A percentile compares a stretch with the other conserved stretches of the same genome.
These are phyloP conservation scores for Sitobion miscanthi DNA, from an alignment of 1,140 invertebrate genomes.

Conservation along the genomic window DNA sequence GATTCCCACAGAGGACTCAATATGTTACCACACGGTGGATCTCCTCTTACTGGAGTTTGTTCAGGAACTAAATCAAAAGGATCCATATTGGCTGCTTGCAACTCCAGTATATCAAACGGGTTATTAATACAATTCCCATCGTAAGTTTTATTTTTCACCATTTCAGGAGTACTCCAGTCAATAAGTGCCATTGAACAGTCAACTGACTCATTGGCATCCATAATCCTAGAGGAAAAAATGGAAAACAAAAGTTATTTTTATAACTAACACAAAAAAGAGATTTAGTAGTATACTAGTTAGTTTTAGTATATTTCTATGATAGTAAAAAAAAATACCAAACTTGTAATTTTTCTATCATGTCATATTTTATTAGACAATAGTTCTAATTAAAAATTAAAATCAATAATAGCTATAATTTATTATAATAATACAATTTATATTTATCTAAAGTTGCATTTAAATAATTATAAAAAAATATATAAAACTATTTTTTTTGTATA, in stretches of 20 bases:
- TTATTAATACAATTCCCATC: conserved; percentile 6
- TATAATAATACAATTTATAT: too few species aligned
- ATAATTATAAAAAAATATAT: background rate
- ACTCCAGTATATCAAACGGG: conserved; percentile 39
- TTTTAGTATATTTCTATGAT: background rate
- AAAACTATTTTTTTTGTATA: background rate
- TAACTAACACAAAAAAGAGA: background rate
- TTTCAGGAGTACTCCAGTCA: conserved; percentile 42
- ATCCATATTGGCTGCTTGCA: conserved; percentile 35
- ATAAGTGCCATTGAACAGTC: background rate
- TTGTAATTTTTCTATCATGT: background rate
- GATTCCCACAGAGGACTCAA: conserved; percentile 14
- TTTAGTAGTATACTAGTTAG: background rate
- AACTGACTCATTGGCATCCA: background rate
- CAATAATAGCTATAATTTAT: too few species aligned
- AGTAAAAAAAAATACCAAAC: background rate
- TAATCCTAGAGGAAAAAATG: background rate
- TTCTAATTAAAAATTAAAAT: background rate
- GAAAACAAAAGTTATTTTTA: background rate
- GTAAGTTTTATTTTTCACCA: background rate
- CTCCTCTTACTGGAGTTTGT: background rate
- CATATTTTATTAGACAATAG: background rate
- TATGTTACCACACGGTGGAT: conserved; percentile 34
- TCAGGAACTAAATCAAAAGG: conserved; percentile 43
- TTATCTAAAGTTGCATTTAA: too few species aligned